Base-by-base conservation (phyloP, 2,113 vertebrate species). In the Toxostoma redivivum region DNA sequence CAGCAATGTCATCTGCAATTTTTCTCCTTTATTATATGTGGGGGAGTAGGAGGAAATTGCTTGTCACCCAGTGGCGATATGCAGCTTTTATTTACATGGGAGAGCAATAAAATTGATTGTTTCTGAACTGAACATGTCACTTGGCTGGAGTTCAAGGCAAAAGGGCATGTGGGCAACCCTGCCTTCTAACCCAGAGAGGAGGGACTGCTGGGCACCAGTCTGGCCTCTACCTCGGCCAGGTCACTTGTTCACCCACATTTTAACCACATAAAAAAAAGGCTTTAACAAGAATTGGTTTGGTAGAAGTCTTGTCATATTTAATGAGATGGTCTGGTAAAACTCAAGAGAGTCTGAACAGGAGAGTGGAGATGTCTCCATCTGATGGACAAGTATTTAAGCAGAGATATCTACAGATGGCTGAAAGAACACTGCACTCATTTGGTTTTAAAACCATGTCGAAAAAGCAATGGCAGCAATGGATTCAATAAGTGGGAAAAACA, bases 81-180 rank as follows among this genome's bases (percentile, higher is more conserved):
- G 42, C n/a, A 96, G 80, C 53, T 64, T 92, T 88, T 92, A 81
- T 92, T 92, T 94, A 81, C 88, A 86, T 78, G 64, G 81, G 51
- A 95, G 87, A 96, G 82, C 67, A 90, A 74, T 90, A 92, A 96
- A 95, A 90, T 44, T 48, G 67, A 61, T 95, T 2, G 3, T 53
- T 94, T 65, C 84, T 88, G 74, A 88, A 33, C 17, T 17, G 61
- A 91, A 79, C 20, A n/a, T 73, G 70, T 76, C 62, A 38, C 9
- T 90, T 57, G 67, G 58, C 50, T 87, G 42, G 38, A 73, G 71
- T 65, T 82, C 81, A 85, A 92, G 95, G 58, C 35, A 54, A 69
- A 82, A 85, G 50, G 50, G n/a, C 15, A 69, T 65, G n/a, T 65
- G 84, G 84, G 50, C 38, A 94, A 11, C 35, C 10, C 31, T 50